These are phyloP conservation scores for Xestia ashworthii DNA, from an alignment of 2,888 invertebrate genomes.

Conservation along the genomic window DNA sequence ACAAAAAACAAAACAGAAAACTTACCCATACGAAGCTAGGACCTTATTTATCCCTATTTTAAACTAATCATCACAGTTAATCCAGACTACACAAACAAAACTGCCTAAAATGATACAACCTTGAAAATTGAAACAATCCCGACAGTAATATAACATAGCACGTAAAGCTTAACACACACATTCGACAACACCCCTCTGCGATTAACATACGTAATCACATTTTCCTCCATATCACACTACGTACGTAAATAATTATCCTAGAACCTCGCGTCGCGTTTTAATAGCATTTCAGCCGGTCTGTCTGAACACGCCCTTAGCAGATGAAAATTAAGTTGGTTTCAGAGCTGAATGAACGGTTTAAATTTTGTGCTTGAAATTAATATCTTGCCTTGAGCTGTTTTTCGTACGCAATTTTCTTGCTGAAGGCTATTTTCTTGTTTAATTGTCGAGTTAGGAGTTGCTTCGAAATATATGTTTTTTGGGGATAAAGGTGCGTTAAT, in stretches of 20 bases:
- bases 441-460: conserved; percentile 66
- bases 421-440: conserved; percentile 70
- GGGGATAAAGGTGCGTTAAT: conserved; percentile 24
- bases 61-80: neutral
- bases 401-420: conserved; percentile 75
- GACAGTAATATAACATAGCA: neutral
- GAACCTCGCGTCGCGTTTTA: conserved; percentile 41
- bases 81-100: conserved; percentile 10
- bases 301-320: conserved; percentile 56
- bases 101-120: neutral
- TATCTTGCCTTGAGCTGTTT: conserved; percentile 77
- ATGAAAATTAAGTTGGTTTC: conserved; percentile 72
- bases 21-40: neutral
- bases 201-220: conserved; percentile 50
- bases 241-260: conserved; percentile 52
- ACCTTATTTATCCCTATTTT: neutral
- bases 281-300: conserved; percentile 39
- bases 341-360: conserved; percentile 77
- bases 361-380: conserved; percentile 78
- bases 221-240: conserved; percentile 31
- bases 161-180: conserved; percentile 8
- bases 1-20: neutral
- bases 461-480: conserved; percentile 41
- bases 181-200: conserved; percentile 16
- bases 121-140: conserved; percentile 31